Evolutionary conservation across 2,797 vertebrate genomes (phyloP), one percentile per base, ranked within the genome.

Genomic region (Astyanax mexicanus): DNA sequence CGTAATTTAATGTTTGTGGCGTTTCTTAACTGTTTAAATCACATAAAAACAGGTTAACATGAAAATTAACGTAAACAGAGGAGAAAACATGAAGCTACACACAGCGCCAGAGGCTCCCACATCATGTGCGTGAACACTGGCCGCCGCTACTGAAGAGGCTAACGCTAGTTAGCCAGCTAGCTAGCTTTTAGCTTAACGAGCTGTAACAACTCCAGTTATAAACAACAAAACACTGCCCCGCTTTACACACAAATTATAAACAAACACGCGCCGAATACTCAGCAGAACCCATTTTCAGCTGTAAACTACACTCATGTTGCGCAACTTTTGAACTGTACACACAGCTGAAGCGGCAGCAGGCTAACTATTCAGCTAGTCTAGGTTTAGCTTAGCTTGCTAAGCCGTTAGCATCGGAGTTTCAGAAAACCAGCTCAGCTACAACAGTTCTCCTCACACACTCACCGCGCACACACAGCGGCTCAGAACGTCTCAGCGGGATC

Each of bases 401-500:
- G 61, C 3, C 37, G 69, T 47, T 76, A 80, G 37, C 74, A 38
- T 2, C 12, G 17, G 6, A 6, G n/a, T 32, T 3, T 45, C 37
- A 21, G 49, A 9, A 47, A 29, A 21, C 29, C 19, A 45, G 62
- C 47, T 8, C 12, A 57, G 13, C 17, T 68, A 57, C 61, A 61
- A 47, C 27, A 27, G 6, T 8, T 25, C 4, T 21, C 15, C 29
- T 32, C 45, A 13, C 4, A n/a, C 5, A 4, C 79, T 69, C 66
- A 80, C 79, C 64, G 62, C 73, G 40, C 40, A 35, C 60, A 35
- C 60, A 40, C 6, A 35, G 17, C n/a, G 12, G 3, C n/a, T 75
- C 42, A 21, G 21, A 19, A 5, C 11, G 64, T n/a, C 6, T 27
- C 62, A 37, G 51, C 27, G 29, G 57, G 21, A 4, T 13, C 12